phyloP scores from a whole-genome alignment of 2,113 vertebrate genomes.

The Gobio gobio region DNA sequence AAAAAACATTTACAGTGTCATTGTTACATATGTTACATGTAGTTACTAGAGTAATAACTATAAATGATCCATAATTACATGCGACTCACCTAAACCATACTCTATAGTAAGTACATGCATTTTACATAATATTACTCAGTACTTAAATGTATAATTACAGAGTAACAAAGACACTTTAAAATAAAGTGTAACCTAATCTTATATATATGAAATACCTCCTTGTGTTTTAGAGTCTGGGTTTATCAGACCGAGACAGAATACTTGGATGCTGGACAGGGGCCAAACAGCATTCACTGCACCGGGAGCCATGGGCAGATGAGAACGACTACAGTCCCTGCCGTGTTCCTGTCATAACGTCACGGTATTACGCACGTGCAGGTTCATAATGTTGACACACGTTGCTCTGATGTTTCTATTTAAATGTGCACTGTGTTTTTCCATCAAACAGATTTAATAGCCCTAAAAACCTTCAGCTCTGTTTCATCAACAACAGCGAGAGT shows the following conservation, averaged over 20 bases:
- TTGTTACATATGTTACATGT: too few relatives aligned
- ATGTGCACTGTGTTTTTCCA: not conserved
- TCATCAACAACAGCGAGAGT: conserved; percentile 64
- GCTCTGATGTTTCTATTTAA: not conserved
- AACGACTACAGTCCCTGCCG: conserved; percentile 43
- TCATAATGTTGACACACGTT: not conserved
- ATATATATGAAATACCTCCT: not conserved
- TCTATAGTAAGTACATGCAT: too few relatives aligned
- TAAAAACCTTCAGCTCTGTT: conserved; percentile 66
- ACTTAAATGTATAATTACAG: too few relatives aligned
- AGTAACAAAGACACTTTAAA: too few relatives aligned
- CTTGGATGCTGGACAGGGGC: conserved; percentile 40
- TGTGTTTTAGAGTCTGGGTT: conserved; percentile 42
- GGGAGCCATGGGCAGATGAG: conserved; percentile 40
- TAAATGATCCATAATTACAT: too few relatives aligned
- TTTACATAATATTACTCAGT: too few relatives aligned
- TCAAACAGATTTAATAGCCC: conserved; percentile 58
- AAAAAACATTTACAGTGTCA: not conserved
- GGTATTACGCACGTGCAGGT: conserved; percentile 45
- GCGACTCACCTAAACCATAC: too few relatives aligned
- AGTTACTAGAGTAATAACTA: too few relatives aligned
- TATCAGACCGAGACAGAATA: conserved; percentile 34
- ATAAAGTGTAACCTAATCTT: too few relatives aligned
- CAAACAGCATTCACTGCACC: conserved; percentile 37
- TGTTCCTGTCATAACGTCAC: conserved; percentile 50